A percentile compares a stretch with the other conserved stretches of the same genome.
Conservation (phyloP, 2,888 invertebrate species). For the Leucoptera coffeella region DNA sequence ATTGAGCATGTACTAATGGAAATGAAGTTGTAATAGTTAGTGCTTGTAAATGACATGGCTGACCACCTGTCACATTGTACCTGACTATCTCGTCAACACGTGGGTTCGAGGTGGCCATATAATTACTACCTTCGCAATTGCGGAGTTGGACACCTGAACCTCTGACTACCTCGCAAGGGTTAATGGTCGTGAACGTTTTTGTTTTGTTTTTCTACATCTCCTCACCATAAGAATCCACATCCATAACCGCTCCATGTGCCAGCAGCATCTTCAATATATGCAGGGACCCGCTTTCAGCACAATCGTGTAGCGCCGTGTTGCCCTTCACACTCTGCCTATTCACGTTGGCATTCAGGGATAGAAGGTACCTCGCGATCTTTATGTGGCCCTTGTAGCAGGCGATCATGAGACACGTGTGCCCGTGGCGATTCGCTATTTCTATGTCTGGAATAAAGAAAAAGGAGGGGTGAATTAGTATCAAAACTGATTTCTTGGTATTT, state of each 20-base stretch:
- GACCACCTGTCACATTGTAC: too few species aligned
- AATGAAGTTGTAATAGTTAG: too few species aligned
- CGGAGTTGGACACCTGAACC: too few species aligned
- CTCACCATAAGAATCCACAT: constrained; percentile 86
- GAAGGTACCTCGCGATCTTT: constrained; percentile 82
- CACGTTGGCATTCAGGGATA: constrained; percentile 82
- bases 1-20: too few species aligned
- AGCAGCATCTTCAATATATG: constrained; percentile 87
- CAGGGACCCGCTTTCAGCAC: constrained; percentile 92
- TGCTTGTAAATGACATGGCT: too few species aligned
- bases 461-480: not conserved
- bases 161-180: too few species aligned
- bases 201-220: too few species aligned
- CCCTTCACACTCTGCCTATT: constrained; percentile 89
- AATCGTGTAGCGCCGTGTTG: constrained; percentile 96
- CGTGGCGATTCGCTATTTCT: constrained; percentile 92
- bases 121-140: too few species aligned
- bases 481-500: too few species aligned
- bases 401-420: constrained; percentile 97
- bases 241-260: constrained; percentile 84
- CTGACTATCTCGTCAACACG: too few species aligned
- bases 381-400: constrained; percentile 94
- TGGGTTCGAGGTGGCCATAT: too few species aligned
- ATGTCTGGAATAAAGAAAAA: constrained; percentile 75
- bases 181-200: too few species aligned